phyloP scores from a whole-genome alignment of 2,113 vertebrate species.

The Cyanoramphus novaezelandiae region DNA sequence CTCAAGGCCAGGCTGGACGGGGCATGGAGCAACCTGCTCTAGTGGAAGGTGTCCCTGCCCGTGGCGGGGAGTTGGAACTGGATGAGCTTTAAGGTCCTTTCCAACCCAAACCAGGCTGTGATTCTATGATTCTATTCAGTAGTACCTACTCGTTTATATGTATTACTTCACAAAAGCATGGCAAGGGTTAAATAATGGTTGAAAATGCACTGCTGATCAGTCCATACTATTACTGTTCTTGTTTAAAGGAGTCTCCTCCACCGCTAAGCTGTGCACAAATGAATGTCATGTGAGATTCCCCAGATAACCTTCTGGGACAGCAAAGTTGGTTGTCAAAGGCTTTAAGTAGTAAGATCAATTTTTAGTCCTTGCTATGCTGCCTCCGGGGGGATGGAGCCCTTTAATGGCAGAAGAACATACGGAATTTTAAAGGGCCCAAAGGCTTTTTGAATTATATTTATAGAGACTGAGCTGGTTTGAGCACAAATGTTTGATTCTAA shows the following conservation, averaged over 20 bases:
- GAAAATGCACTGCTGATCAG: not conserved
- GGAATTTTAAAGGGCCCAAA: slow-evolving; percentile 14
- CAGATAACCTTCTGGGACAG: not conserved
- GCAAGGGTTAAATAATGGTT: not conserved
- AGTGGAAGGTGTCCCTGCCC: not conserved
- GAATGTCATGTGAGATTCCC: not conserved
- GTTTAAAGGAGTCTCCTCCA: not conserved
- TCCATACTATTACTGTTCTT: not conserved
- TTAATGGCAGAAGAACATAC: not conserved
- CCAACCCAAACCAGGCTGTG: not conserved
- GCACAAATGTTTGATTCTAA: not conserved
- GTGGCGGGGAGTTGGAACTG: not conserved
- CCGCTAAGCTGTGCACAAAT: not conserved
- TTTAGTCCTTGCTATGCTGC: not conserved
- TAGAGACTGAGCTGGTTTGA: not conserved
- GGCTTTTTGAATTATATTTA: slow-evolving; percentile 1
- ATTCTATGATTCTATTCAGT: not conserved
- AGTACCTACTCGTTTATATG: not conserved
- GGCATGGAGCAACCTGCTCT: not conserved
- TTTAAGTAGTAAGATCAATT: not conserved
- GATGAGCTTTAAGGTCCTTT: not conserved
- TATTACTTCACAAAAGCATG: not conserved
- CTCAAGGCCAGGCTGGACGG: not conserved
- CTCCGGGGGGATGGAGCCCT: not conserved
- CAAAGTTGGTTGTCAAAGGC: not conserved